phyloP scores from a whole-genome alignment of 2,797 vertebrate species.

The Rhodeus uyekii region DNA sequence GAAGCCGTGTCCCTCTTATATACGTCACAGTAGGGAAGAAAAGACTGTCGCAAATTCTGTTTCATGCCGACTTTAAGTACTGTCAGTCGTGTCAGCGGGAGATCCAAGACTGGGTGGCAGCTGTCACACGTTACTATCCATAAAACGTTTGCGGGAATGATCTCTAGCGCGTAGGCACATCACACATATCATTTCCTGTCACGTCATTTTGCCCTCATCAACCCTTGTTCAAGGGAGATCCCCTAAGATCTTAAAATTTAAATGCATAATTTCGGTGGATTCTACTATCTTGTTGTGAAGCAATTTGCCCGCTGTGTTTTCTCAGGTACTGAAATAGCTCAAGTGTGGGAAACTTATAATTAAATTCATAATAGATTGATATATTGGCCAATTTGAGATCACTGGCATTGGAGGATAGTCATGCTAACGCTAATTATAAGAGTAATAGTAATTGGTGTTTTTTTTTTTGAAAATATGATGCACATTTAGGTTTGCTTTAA shows the following conservation, averaged over 20 bases:
- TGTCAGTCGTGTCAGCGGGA: background rate
- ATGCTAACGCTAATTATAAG: background rate
- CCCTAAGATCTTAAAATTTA: background rate
- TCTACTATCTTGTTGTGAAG: background rate
- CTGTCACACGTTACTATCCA: background rate
- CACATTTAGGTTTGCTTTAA: background rate
- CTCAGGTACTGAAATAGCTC: background rate
- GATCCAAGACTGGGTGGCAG: background rate
- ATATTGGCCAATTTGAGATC: background rate
- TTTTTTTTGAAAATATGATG: background rate
- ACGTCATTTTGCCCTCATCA: background rate
- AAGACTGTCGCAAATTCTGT: background rate
- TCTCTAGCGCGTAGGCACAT: background rate
- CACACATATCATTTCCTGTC: background rate
- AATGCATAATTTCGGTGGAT: background rate
- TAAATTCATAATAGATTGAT: background rate
- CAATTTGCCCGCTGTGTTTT: background rate
- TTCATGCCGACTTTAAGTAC: background rate
- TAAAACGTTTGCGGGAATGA: background rate
- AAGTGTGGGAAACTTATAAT: background rate
- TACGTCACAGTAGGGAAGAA: background rate
- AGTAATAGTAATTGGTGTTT: background rate
- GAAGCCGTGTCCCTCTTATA: background rate
- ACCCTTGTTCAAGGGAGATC: conserved; percentile 16
- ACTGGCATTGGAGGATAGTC: background rate